phyloP scores from a whole-genome alignment of 2,888 invertebrate species.

The Thecophora atra region DNA sequence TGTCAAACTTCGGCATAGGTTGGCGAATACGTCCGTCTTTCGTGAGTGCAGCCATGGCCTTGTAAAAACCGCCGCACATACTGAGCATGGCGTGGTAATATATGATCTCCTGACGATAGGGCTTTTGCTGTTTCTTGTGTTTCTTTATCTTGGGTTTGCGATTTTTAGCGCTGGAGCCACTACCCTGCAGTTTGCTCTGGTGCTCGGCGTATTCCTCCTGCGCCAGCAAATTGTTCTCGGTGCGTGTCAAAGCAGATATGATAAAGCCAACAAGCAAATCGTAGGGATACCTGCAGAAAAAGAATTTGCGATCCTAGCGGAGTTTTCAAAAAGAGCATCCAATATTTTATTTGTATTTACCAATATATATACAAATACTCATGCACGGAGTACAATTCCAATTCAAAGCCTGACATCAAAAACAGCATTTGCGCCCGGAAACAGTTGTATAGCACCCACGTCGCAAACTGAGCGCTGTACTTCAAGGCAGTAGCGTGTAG shows the following conservation, averaged over 20 bases:
- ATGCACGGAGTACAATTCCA: constrained; percentile 94
- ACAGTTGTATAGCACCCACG: constrained; percentile 96
- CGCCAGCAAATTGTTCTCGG: constrained; percentile 84
- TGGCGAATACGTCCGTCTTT: constrained; percentile 86
- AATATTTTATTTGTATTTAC: constrained; percentile 65
- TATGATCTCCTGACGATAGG: constrained; percentile 84
- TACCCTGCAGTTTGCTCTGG: constrained; percentile 54
- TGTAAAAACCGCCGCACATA: constrained; percentile 94
- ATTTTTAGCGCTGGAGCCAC: constrained; percentile 55
- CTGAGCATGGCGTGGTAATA: constrained; percentile 91
- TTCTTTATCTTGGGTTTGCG: constrained; percentile 66
- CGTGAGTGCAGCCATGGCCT: constrained; percentile 91
- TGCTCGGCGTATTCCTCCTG: constrained; percentile 73
- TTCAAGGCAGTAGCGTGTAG: constrained; percentile 78
- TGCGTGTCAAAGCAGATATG: constrained; percentile 87
- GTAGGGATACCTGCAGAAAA: constrained; percentile 79
- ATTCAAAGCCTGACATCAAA: constrained; percentile 90
- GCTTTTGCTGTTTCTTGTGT: constrained; percentile 73
- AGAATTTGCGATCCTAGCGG: neutral
- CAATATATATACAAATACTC: constrained; percentile 97
- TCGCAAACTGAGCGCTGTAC: constrained; percentile 67
- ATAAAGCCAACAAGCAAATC: constrained; percentile 95
- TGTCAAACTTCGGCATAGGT: constrained; percentile 90
- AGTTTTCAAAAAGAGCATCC: neutral
- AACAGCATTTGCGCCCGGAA: constrained; percentile 93